Evolutionary conservation across 2,797 vertebrate genomes (phyloP), one percentile per base, ranked within the genome.

Genomic region (Microcaecilia unicolor): DNA sequence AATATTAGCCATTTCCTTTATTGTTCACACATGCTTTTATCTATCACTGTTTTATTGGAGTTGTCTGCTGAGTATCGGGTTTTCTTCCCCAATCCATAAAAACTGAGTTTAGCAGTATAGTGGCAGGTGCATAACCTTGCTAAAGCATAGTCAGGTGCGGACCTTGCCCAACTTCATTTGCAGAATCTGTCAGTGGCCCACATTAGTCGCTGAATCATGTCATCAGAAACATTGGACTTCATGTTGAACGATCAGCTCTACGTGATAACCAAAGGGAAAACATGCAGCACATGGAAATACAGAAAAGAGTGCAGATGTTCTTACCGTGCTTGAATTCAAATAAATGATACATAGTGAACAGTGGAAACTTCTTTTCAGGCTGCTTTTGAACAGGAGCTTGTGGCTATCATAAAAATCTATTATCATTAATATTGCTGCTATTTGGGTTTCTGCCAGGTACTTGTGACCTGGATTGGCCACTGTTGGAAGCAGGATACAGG

Each of bases 61-160:
- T 7, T 2, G 3, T 3, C 1, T 53, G 41, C 15, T 9, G 10
- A 26, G 34, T 12, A 11, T 13, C 34, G n/a, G 37, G 32, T 12
- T 12, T 7, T 2, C 27, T 8, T 38, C 48, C 18, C 42, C 37
- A 41, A 28, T 14, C 48, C 40, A 31, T 44, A 56, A 66, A 53
- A 62, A 54, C 41, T 43, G 41, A 37, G 42, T 28, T 57, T 37
- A 58, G 34, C 42, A 44, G 60, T 17, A 37, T 39, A 52, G 35
- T 50, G 52, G 66, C 70, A 83, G 78, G 72, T 79, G 72, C 48
- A 62, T 22, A 31, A 31, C 26, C 25, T n/a, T n/a, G n/a, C 37
- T 26, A 17, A 14, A 44, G 8, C 15, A 23, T 44, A 28, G 46
- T 22, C 55, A 28, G 15, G 34, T 44, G 52, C 31, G 26, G 13